Base-by-base conservation (phyloP, 2,888 invertebrate genomes). In the Myopa testacea region DNA sequence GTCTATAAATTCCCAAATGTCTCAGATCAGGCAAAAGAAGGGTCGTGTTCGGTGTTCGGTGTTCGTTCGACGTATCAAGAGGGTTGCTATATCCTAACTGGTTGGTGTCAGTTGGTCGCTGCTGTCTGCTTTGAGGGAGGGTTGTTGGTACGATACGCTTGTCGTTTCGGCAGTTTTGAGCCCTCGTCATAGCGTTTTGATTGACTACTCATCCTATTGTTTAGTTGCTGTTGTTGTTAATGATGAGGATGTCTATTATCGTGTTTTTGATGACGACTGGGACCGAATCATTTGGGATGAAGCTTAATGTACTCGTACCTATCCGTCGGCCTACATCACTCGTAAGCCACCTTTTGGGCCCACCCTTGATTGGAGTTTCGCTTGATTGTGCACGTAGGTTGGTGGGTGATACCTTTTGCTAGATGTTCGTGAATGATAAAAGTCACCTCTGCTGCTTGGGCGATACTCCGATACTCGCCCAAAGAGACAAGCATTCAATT, bases 101-200 rank as follows among this genome's bases (percentile, higher is more conserved):
- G 12, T 67, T 65, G 65, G 60, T 60, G 60, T 72, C 72, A 26
- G 37, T 72, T 72, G 72, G 38, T 72, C 72, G 60, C 60, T 58
- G n/a, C 12, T 16, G 52, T 37, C 52, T 55, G 38, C 37, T 52
- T 12, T n/a, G 67, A 67, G 74, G 65, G 62, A 34, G 19, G 19
- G 40, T 19, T 19, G 50, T 52, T 34, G 26, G 26, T 26, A 50
- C 52, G 55, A 16, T 67, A 38, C 38, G 67, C 12, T 63, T 63
- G 26, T 63, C 12, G 63, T 10, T 63, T 37, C 14, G 63, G 26
- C 34, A 37, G 79, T 71, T 85, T 86, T 86, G 85, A 14, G 26
- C 85, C 86, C 84, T 85, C 78, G 80, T 85, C 85, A 87, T 86
- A 86, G 87, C 83, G 84, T 81, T 87, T 87, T 87, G 87, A 87